phyloP scores from a whole-genome alignment of 2,797 vertebrate genomes.

The Carduelis carduelis region DNA sequence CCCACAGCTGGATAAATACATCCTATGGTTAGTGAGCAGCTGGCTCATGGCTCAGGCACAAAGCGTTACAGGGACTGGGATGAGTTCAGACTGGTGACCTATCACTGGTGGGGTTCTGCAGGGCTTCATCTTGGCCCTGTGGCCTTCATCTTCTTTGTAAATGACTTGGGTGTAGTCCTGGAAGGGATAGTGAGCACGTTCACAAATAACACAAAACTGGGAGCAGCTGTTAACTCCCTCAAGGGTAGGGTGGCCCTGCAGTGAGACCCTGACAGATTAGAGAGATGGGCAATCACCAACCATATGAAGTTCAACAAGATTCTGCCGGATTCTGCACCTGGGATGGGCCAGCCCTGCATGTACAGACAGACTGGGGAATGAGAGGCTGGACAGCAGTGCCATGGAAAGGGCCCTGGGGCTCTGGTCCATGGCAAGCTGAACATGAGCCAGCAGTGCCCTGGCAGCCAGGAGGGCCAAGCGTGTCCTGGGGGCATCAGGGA shows the following conservation, averaged over 20 bases:
- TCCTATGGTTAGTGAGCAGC: not conserved
- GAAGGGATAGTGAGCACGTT: not conserved
- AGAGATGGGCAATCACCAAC: accelerated
- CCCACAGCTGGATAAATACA: not conserved
- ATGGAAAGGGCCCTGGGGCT: not conserved
- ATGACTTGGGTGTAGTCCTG: not conserved
- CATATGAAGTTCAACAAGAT: accelerated
- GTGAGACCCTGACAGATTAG: accelerated
- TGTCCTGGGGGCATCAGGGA: not conserved
- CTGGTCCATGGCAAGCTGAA: not conserved
- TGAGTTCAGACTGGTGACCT: not conserved
- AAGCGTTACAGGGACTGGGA: not conserved
- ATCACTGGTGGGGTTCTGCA: not conserved
- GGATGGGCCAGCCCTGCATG: not conserved
- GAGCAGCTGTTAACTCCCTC: not conserved
- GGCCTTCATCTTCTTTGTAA: not conserved
- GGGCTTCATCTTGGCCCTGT: not conserved
- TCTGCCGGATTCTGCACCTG: not conserved
- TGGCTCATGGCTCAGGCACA: not conserved
- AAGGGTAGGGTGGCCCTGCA: not conserved
- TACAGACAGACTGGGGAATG: not conserved
- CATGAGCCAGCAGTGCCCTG: not conserved
- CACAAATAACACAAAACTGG: not conserved
- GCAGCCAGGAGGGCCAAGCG: not conserved
- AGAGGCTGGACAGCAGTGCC: not conserved